These are phyloP conservation scores for Caenorhabditis imperialis DNA, from an alignment of 2,888 invertebrate species.

Conservation along the genomic window DNA sequence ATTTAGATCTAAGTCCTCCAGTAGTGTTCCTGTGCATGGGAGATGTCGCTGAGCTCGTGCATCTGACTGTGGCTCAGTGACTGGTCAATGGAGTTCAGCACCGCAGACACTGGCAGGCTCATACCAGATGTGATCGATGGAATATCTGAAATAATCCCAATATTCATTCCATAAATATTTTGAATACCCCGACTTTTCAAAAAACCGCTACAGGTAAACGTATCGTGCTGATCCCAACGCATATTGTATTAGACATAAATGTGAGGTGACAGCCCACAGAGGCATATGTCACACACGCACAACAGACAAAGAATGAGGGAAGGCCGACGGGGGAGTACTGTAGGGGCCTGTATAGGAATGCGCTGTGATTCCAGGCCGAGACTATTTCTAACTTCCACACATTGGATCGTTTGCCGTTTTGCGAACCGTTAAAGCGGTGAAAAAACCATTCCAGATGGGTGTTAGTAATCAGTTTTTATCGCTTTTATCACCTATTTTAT, in stretches of 20 bases:
- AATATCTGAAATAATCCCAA: conserved; percentile 41
- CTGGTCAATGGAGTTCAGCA: conserved; percentile 64
- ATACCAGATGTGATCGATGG: conserved; percentile 60
- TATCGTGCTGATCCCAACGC: conserved; percentile 53
- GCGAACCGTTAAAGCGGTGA: too few relatives aligned
- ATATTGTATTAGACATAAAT: conserved; percentile 56
- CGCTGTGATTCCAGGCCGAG: too few relatives aligned
- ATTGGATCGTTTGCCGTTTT: too few relatives aligned
- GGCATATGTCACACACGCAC: conserved; percentile 61
- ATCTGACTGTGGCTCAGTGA: conserved; percentile 47
- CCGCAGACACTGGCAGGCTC: conserved; percentile 65
- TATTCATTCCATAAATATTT: neutral
- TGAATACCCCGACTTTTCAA: conserved; percentile 3
- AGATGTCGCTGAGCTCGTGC: conserved; percentile 51
- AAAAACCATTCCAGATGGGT: too few relatives aligned
- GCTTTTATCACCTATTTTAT: conserved; percentile 29
- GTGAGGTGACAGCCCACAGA: conserved; percentile 55
- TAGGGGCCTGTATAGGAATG: conserved; percentile 25
- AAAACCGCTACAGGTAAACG: conserved; percentile 52
- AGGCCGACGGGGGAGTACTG: conserved; percentile 44
- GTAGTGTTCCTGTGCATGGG: conserved; percentile 57
- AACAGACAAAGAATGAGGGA: conserved; percentile 56
- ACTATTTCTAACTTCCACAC: too few relatives aligned
- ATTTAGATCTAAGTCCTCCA: conserved; percentile 46
- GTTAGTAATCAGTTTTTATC: conserved; percentile 16